Base-by-base conservation (phyloP, 2,888 invertebrate genomes). In the Caprella mutica region DNA sequence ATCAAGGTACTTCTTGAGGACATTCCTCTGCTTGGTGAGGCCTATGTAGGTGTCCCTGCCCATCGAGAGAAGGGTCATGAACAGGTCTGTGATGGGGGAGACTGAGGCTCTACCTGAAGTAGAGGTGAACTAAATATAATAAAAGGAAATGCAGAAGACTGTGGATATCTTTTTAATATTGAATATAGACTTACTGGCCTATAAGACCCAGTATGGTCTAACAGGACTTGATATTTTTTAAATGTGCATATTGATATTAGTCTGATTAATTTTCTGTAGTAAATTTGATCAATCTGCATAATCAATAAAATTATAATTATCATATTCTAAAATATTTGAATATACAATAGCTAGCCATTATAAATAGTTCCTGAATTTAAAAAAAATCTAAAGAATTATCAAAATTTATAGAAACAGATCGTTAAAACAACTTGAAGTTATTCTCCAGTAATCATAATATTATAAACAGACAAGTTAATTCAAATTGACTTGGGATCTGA, bases 41-140 rank as follows among this genome's bases (percentile, higher is more conserved):
- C 77, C 72, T 61, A 80, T 76, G 69, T 81, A 85, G 2, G 83
- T 84, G 48, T 72, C 73, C 66, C 76, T 75, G 3, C 87, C 86
- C 62, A 86, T 73, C 12, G 81, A 80, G 39, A 87, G 72, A 14
- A 87, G 71, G 1, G 86, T 87, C 69, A 87, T 84, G 69, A 86
- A 80, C 6, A 85, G 77, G 71, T 87, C 86, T 66, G 84, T 73
- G 0, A 81, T 77, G 55, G 85, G 84, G 54, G 81, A 79, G 8
- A 79, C 78, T 26, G 84, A 84, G 3, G 84, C 86, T 61, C 86
- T 76, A 30, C 86, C 84, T 75, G 71, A 59, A 29, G 48, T 8
- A n/a, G 52, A 9, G 19, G 50, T 50, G 5, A 27, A n/a, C 5
- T 27, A 29, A 8, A 50, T 50, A 1, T 35, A n/a, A 14, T 35